Evolutionary conservation across 2,797 vertebrate species (phyloP).

Genomic region (Macroramphosus scolopax): DNA sequence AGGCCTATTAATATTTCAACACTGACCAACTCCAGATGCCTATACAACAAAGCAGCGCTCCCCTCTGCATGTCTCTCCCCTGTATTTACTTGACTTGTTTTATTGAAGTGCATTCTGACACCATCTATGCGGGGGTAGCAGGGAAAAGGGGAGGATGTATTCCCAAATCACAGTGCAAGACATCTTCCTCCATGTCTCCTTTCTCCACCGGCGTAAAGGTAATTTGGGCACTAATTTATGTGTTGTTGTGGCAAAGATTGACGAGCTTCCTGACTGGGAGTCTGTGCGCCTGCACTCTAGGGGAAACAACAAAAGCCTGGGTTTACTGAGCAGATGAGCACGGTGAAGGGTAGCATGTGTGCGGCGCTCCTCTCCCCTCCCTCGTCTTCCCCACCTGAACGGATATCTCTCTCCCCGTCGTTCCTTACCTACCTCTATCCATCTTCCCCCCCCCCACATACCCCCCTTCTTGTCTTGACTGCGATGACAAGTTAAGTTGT

Average conservation of each 20-base stretch:
- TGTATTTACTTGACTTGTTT: conserved; percentile 73
- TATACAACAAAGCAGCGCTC: conserved; percentile 72
- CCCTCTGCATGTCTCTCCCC: conserved; percentile 69
- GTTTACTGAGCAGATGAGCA: conserved; percentile 73
- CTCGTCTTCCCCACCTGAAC: conserved; percentile 65
- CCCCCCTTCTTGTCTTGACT: conserved; percentile 39
- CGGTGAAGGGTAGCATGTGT: conserved; percentile 71
- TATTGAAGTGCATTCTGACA: conserved; percentile 78
- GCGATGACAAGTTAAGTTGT: conserved; percentile 66
- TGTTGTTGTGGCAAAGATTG: conserved; percentile 76
- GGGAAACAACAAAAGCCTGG: conserved; percentile 76
- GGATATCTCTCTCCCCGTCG: conserved; percentile 51
- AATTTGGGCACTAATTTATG: conserved; percentile 81
- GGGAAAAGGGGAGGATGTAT: conserved; percentile 54
- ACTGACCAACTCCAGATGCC: conserved; percentile 72
- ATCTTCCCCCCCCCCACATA: conserved; percentile 38
- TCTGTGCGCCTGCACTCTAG: conserved; percentile 67
- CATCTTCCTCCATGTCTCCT: conserved; percentile 57
- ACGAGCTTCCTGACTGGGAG: conserved; percentile 77
- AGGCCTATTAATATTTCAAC: conserved; percentile 81
- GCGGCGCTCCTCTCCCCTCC: conserved; percentile 52
- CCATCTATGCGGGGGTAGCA: conserved; percentile 59
- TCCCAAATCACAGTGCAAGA: conserved; percentile 64
- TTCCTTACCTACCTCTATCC: conserved; percentile 41
- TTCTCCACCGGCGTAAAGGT: conserved; percentile 62